phyloP scores from a whole-genome alignment of 2,888 invertebrate species.

The Spatulosminthurus flaviceps region DNA sequence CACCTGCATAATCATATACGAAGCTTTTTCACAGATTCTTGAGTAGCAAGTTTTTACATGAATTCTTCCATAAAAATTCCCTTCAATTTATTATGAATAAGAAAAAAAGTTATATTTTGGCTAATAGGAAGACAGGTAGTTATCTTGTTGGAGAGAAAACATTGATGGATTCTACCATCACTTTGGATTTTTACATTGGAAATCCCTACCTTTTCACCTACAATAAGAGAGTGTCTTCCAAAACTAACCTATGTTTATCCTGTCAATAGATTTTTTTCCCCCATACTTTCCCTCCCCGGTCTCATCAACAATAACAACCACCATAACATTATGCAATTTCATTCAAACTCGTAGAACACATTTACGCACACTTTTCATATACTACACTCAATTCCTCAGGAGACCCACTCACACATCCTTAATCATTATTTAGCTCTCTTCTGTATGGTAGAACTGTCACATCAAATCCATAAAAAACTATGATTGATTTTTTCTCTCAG shows the following conservation, averaged over 20 bases:
- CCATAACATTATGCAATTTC: too few species aligned
- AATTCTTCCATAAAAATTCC: neutral
- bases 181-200: neutral
- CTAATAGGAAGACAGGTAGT: constrained; percentile 1
- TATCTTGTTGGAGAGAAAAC: neutral
- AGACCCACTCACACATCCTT: too few species aligned
- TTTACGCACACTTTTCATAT: too few species aligned
- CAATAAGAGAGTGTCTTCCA: neutral
- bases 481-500: neutral
- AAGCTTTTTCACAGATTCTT: neutral
- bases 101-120: constrained; percentile 6
- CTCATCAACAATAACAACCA: too few species aligned
- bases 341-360: too few species aligned
- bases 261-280: neutral
- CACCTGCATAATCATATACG: neutral
- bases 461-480: neutral
- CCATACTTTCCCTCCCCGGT: neutral
- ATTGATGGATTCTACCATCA: neutral
- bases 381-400: too few species aligned
- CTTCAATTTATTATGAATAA: neutral
- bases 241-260: constrained; percentile 2
- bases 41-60: neutral
- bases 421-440: too few species aligned
- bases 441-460: too few species aligned
- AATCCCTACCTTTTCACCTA: neutral